Evolutionary conservation across 92 coral and sea anemone genomes (phyloP), one percentile per base, ranked within the genome.

Genomic region (Umimayanthus kanabou): DNA sequence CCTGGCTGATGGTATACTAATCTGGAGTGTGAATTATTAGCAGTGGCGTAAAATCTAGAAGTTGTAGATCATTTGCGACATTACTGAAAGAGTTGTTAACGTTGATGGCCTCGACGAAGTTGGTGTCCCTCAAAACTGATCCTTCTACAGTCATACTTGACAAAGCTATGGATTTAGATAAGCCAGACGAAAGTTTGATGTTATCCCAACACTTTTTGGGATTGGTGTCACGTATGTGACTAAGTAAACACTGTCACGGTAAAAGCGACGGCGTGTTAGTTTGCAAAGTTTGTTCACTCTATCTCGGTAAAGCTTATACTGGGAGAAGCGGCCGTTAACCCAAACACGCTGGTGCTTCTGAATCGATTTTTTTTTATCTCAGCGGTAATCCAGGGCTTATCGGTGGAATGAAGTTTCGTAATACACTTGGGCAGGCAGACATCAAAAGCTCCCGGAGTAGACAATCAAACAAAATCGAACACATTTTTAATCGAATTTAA

Each of bases 341-440:
- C 93, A 90, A 8, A 90, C 91, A 37, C 49, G 64, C 37, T 80
- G 84, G 25, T 30, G 65, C 39, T 80, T 80, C 39, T 81, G 66
- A 33, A 90, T 87, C 9, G 70, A 9, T 4, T 90, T 4, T 90
- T 73, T 77, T 90, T 87, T 11, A 90, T 90, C 29, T 90, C 80
- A 16, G 39, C 83, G 71, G 90, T 90, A 8, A 90, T 40, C 93
- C 90, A 90, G 9, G 80, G 88, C 67, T 90, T 88, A 64, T 90
- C 91, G 39, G 47, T 90, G 16, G 82, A 91, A 39, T 88, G 91
- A 66, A 33, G 50, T 83, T 90, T 88, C 9, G 74, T 55, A 29
- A 29, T 57, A 29, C 85, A 88, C 18, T 80, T 43, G 43, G 88
- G 93, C 11, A 90, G 76, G 28, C 29, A 71, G 30, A 71, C 70